phyloP scores from a whole-genome alignment of 2,888 invertebrate genomes.

The Stenodera caucasica region DNA sequence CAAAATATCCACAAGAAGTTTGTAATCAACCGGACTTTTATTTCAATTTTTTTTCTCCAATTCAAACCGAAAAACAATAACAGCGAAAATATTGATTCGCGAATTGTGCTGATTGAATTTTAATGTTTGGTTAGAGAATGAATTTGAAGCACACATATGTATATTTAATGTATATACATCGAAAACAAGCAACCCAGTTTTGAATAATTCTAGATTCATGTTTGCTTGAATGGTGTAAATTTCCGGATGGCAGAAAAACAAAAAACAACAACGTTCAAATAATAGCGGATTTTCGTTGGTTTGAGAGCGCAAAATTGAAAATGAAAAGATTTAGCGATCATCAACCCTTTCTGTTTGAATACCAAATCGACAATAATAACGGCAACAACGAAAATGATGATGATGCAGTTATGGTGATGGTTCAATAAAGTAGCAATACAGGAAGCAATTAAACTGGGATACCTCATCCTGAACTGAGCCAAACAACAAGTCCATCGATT shows the following conservation, averaged over 20 bases:
- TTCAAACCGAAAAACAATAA: not conserved
- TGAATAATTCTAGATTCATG: not conserved
- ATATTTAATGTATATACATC: not conserved
- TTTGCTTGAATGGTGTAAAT: conserved; percentile 8
- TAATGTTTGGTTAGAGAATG: not conserved
- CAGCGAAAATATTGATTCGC: too few relatives aligned
- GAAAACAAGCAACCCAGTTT: conserved; percentile 13
- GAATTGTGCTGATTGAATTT: not conserved
- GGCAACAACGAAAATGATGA: not conserved
- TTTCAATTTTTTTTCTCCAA: not conserved
- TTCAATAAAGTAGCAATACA: conserved; percentile 27
- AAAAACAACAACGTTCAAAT: conserved; percentile 9
- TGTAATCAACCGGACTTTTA: not conserved
- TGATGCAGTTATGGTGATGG: conserved; percentile 22
- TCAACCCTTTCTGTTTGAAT: too few relatives aligned
- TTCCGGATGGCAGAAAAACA: too few relatives aligned
- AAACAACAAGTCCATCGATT: conserved; percentile 28
- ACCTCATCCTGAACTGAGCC: conserved; percentile 21
- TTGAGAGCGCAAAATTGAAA: too few relatives aligned
- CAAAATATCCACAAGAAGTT: not conserved
- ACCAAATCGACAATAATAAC: too few relatives aligned
- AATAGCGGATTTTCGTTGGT: not conserved
- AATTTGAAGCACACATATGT: not conserved
- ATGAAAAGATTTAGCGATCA: too few relatives aligned
- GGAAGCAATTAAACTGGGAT: conserved; percentile 29